These are phyloP conservation scores for Branchellion lobata DNA, from an alignment of 2,888 invertebrate genomes.

Conservation along the genomic window DNA sequence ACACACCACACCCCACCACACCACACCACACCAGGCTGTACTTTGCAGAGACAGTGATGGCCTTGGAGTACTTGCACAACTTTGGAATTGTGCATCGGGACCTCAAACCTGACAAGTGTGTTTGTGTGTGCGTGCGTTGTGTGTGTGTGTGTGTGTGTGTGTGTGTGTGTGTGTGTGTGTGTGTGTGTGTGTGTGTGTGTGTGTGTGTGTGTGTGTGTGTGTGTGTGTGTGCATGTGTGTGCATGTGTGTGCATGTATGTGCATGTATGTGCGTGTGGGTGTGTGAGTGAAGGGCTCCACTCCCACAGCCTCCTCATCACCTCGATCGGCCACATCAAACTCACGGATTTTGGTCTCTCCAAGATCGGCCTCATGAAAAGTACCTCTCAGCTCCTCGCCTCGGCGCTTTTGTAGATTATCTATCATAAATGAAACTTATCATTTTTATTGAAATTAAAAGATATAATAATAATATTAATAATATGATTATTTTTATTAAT, in stretches of 20 bases:
- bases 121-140: no score
- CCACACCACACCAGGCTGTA: constrained; percentile 68
- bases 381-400: constrained; percentile 66
- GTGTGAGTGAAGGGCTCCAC: neutral
- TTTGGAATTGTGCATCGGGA: constrained; percentile 98
- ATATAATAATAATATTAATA: no score
- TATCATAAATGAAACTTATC: constrained; percentile 38
- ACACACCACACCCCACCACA: no score
- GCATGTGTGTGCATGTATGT: neutral
- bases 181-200: no score
- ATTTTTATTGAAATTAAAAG: constrained; percentile 38
- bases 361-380: constrained; percentile 96
- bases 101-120: constrained; percentile 94
- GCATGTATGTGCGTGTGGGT: neutral
- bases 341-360: constrained; percentile 95
- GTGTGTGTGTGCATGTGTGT: neutral
- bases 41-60: constrained; percentile 98
- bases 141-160: constrained; percentile 49
- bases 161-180: neutral
- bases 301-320: constrained; percentile 87
- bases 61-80: constrained; percentile 96
- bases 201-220: neutral
- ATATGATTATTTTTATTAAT: no score
- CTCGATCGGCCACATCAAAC: constrained; percentile 94
- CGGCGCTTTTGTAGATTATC: constrained; percentile 23